These are phyloP conservation scores for Perdix hodgsoniae DNA, from an alignment of 2,797 vertebrate genomes.

Conservation along the genomic window DNA sequence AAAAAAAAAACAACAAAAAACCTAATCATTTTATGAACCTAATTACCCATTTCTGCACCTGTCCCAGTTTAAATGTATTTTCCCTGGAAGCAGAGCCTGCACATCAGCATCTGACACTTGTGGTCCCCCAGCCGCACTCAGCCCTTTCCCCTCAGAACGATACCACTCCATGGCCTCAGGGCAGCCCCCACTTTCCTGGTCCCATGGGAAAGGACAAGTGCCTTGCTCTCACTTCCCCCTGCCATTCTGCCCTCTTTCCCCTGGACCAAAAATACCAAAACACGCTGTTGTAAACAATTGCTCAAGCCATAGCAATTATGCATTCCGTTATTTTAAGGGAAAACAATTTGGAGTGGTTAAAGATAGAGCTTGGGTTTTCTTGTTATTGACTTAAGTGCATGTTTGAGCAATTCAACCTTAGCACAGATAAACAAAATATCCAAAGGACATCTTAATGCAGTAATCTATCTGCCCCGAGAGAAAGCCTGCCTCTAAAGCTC, in stretches of 20 bases:
- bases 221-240: not conserved
- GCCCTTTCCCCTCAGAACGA: not conserved
- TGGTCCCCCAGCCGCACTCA: not conserved
- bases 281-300: not conserved
- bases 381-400: not conserved
- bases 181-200: not conserved
- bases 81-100: not conserved
- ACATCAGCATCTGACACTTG: not conserved
- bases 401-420: conserved; percentile 18
- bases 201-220: not conserved
- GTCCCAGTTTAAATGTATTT: not conserved
- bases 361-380: conserved; percentile 7
- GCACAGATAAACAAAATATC: conserved; percentile 34
- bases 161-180: not conserved
- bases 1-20: not conserved
- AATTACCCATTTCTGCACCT: not conserved
- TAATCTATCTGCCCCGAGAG: not conserved
- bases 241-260: not conserved
- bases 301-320: not conserved
- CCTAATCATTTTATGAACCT: not conserved
- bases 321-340: not conserved
- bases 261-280: not conserved
- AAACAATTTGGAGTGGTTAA: conserved; percentile 27
- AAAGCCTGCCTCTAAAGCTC: not conserved
- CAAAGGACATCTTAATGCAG: not conserved